These are phyloP conservation scores for Trissolcus brochymenae DNA, from an alignment of 2,888 invertebrate genomes.

Conservation along the genomic window DNA sequence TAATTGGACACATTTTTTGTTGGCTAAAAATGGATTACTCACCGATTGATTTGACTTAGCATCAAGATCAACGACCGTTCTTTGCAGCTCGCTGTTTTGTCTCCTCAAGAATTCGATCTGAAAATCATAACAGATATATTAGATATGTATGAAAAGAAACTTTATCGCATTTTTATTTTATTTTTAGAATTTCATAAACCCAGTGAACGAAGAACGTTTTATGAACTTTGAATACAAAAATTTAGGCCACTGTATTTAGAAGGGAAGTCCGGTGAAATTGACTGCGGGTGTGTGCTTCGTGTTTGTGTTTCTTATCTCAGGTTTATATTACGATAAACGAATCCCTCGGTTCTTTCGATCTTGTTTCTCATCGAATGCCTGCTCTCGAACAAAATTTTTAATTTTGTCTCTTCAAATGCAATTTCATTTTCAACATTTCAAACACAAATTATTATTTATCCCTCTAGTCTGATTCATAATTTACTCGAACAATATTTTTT, in stretches of 20 bases:
- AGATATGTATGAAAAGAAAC: neutral
- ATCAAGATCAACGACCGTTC: constrained; percentile 70
- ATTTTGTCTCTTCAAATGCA: constrained; percentile 9
- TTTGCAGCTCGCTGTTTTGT: constrained; percentile 72
- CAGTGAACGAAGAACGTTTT: neutral
- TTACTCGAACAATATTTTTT: too few relatives aligned
- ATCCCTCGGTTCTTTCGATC: constrained; percentile 55
- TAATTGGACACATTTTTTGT: too few relatives aligned
- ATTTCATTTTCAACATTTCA: constrained; percentile 4
- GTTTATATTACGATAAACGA: constrained; percentile 74
- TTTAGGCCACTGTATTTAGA: constrained; percentile 71
- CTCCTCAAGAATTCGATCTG: constrained; percentile 72
- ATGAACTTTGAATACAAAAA: constrained; percentile 56
- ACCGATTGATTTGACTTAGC: constrained; percentile 68
- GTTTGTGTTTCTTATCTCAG: constrained; percentile 74
- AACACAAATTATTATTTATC: too few relatives aligned
- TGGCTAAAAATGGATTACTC: constrained; percentile 58
- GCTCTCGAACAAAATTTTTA: constrained; percentile 23
- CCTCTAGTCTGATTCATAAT: too few relatives aligned
- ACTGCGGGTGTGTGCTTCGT: constrained; percentile 66
- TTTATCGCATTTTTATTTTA: too few relatives aligned
- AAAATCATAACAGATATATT: constrained; percentile 10
- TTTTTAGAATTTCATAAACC: neutral
- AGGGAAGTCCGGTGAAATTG: constrained; percentile 73
- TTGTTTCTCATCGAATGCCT: constrained; percentile 30